These are phyloP conservation scores for Pyrrhosoma nymphula DNA, from an alignment of 2,888 invertebrate genomes.

Conservation along the genomic window DNA sequence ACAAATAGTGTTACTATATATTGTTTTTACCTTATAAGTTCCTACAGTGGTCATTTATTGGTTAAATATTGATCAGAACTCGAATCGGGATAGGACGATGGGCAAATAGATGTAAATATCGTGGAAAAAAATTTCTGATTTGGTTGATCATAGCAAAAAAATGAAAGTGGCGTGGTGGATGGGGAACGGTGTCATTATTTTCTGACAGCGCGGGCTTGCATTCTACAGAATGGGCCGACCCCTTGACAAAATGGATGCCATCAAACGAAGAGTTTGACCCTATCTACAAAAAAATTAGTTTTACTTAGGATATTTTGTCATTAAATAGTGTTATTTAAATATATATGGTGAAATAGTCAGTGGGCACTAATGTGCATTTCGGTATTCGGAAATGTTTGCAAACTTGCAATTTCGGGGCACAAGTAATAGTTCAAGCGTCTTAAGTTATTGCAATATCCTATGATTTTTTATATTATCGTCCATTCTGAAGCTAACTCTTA, in stretches of 20 bases:
- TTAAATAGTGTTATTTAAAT: neutral
- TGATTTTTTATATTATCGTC: neutral
- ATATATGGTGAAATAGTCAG: neutral
- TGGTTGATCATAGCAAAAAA: slow-evolving; percentile 70
- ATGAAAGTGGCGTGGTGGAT: slow-evolving; percentile 72
- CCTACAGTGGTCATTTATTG: slow-evolving; percentile 56
- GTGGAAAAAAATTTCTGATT: slow-evolving; percentile 43
- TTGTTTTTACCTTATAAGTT: slow-evolving; percentile 70
- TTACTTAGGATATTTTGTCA: slow-evolving; percentile 23
- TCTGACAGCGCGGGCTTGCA: slow-evolving; percentile 79
- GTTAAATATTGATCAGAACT: neutral
- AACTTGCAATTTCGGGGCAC: slow-evolving; percentile 18
- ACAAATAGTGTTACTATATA: slow-evolving; percentile 74
- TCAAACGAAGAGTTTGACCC: slow-evolving; percentile 87
- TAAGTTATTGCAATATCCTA: neutral
- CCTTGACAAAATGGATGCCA: slow-evolving; percentile 89
- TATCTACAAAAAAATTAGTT: slow-evolving; percentile 43
- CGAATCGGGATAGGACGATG: neutral
- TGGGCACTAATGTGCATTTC: neutral
- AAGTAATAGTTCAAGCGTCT: neutral
- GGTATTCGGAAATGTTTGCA: slow-evolving; percentile 51
- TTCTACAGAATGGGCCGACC: slow-evolving; percentile 83
- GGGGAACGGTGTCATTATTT: slow-evolving; percentile 79
- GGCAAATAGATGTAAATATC: neutral
- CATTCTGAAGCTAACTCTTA: neutral